Base-by-base conservation (phyloP, 2,797 vertebrate genomes). In the Myripristis jacobus region DNA sequence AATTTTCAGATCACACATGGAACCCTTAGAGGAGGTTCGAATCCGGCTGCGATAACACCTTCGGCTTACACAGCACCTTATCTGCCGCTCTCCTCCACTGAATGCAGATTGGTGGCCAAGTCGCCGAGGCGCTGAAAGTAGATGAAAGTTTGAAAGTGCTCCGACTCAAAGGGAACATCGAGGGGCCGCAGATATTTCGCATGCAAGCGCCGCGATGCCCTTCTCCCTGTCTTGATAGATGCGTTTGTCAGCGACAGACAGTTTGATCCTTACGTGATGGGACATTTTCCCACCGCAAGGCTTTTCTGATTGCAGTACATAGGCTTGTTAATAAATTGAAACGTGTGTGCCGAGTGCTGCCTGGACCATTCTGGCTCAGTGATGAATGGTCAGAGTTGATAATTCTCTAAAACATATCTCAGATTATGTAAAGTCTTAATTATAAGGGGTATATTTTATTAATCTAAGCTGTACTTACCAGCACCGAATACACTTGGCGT, bases 401-500 rank as follows among this genome's bases (percentile, higher is more conserved):
- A 48, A 61, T 55, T 55, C 73, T 70, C 71, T 67, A 27, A 38
- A 62, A 74, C 9, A 46, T 19, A 7, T 38, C n/a, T 1, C 15
- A 31, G 57, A 43, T 44, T 1, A 41, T 41, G 13, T 41, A 15
- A 58, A 72, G 61, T 34, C 38, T 48, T 60, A 63, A 10, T 66
- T 58, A 21, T 46, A 50, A 52, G 41, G 29, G 16, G 52, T 52
- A 38, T 15, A 53, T 59, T 52, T 36, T 22, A 50, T 44, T 58
- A 63, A 43, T n/a, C 48, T 4, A 34, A 60, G 54, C 56, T 62
- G 29, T 9, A 31, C 50, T 50, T 46, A 22, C 48, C 63, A 36
- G 65, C 21, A 25, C 63, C 52, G 43, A 44, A 66, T 36, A 22
- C 29, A n/a, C 73, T 84, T 79, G 78, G 54, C 67, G 44, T 82